Conservation (phyloP, 2,888 invertebrate species). For the Ectobius pallidus region DNA sequence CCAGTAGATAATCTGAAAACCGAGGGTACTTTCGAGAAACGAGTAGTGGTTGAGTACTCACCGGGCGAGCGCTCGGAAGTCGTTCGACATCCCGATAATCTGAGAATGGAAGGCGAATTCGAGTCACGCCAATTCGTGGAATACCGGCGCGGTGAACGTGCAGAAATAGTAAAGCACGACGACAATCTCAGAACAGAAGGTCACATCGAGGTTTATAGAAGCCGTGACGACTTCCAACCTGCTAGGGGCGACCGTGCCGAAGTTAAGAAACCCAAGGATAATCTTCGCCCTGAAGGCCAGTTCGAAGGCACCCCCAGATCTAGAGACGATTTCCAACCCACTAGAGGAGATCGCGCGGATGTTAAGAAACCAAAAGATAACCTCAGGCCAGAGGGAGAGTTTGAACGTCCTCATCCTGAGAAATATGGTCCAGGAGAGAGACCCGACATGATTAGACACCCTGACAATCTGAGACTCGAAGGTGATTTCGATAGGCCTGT, state of each 20-base stretch:
- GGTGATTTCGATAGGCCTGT: constrained; percentile 49
- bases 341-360: constrained; percentile 41
- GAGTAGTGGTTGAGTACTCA: constrained; percentile 22
- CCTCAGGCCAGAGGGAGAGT: constrained; percentile 61
- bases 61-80: constrained; percentile 46
- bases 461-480: neutral
- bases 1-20: constrained; percentile 35
- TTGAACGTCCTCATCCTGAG: constrained; percentile 46
- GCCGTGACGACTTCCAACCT: constrained; percentile 46
- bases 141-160: constrained; percentile 46
- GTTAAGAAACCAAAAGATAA: constrained; percentile 53
- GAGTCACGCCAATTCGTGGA: too few relatives aligned
- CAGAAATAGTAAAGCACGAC: constrained; percentile 48
- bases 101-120: constrained; percentile 55
- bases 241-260: constrained; percentile 51
- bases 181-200: constrained; percentile 57
- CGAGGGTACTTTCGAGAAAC: constrained; percentile 45
- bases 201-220: constrained; percentile 57
- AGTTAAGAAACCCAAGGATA: constrained; percentile 47
- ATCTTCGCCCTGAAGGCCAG: constrained; percentile 56
- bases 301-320: constrained; percentile 50
- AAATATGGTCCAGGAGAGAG: constrained; percentile 52
- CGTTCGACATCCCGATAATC: constrained; percentile 56
- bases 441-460: constrained; percentile 48
- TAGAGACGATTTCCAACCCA: constrained; percentile 35